Evolutionary conservation across 2,888 invertebrate species (phyloP), one percentile per base, ranked within the genome.

Genomic region (Aromia moschata): DNA sequence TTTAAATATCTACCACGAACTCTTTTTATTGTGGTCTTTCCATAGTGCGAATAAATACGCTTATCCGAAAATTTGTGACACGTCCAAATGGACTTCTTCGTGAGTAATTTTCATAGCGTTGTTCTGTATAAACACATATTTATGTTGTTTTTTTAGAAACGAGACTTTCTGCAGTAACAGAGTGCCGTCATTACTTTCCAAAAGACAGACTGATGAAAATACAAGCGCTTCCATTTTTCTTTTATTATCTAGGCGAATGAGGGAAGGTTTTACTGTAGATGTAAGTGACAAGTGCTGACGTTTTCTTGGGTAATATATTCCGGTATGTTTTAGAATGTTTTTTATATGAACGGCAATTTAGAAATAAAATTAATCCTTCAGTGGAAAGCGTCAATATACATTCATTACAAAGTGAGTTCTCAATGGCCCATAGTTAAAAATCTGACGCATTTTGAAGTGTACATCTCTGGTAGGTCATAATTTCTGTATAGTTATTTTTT

Each of bases 181-280:
- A 67, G 83, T 83, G 58, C 83, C 84, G 37, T 82, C 84, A 60
- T 79, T 87, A 60, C 81, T 88, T 41, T 81, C 85, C 33, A 86
- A 89, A 70, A 84, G 86, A 69, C 89, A 89, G 76, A 84, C 85
- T 62, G 88, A 89, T 70, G 85, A 85, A 64, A 87, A 87, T 75
- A 83, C 85, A 12, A 85, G 82, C 64, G 83, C 88, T 60, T 83
- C 84, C 51, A 80, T 91, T 60, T 83, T 85, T 64, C 86, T 87
- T 71, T 81, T 92, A 45, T 79, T 93, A 58, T 89, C 90, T 47
- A 87, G 91, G 69, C 82, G 92, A 59, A 82, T 93, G 62, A 81
- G 91, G 38, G 92, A 92, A 80, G 93, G 93, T 20, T 93, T 90
- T 78, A 85, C 86, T 36, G 83, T 90, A 60, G 87, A 86, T 74